Evolutionary conservation across 2,797 vertebrate genomes (phyloP).

Genomic region (Platyrinchus mystaceus): DNA sequence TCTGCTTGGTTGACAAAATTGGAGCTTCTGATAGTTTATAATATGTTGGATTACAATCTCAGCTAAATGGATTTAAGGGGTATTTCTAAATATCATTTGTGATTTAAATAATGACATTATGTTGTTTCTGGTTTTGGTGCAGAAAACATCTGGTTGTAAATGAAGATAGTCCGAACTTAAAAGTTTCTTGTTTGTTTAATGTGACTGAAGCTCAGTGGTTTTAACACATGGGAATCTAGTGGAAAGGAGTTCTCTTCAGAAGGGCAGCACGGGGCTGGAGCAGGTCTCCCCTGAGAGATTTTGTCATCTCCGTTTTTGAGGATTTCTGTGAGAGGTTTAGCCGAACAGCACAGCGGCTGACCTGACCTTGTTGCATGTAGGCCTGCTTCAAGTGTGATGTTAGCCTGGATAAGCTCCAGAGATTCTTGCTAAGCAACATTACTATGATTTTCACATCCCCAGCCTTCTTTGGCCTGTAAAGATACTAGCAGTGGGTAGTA

Average conservation of each 20-base stretch:
- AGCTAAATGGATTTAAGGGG: not conserved
- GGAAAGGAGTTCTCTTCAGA: not conserved
- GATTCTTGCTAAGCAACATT: not conserved
- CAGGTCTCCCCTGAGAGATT: not conserved
- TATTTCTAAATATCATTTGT: not conserved
- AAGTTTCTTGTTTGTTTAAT: not conserved
- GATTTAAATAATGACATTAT: not conserved
- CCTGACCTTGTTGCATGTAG: not conserved
- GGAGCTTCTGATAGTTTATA: not conserved
- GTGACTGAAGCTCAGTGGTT: not conserved
- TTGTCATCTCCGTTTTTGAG: not conserved
- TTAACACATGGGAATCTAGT: not conserved
- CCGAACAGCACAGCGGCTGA: not conserved
- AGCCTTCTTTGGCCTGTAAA: not conserved
- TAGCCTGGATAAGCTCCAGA: not conserved
- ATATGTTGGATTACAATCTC: fast-evolving
- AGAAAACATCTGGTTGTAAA: not conserved
- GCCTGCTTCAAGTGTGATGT: not conserved
- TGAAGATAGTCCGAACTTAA: not conserved
- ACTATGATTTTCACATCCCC: not conserved
- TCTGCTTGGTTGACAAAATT: not conserved
- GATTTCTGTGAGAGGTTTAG: not conserved
- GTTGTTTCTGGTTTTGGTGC: not conserved
- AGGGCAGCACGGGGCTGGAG: not conserved
- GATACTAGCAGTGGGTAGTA: not conserved